Evolutionary conservation across 1,140 invertebrate species (phyloP), one percentile per base, ranked within the genome.

Genomic region (Euglossa dilemma): DNA sequence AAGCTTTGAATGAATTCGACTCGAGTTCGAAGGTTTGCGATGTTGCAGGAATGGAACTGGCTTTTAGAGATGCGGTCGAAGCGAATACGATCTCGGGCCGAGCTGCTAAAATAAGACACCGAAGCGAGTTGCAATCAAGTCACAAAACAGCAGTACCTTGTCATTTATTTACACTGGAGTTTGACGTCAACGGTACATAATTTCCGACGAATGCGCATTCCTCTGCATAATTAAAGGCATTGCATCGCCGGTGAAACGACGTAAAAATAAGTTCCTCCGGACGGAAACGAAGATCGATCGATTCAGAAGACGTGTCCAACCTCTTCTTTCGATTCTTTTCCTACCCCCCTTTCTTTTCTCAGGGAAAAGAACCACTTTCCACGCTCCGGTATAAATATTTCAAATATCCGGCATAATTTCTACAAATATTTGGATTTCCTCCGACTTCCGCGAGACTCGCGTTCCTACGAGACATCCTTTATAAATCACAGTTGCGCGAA

Each of bases 251-350:
- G 47, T 54, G 56, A 73, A 63, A 63, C 59, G 23, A 6, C 11
- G n/a, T 43, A 45, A 85, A 74, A 85, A 71, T 80, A 86, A 77
- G 28, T 50, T 25, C 14, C n/a, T 23, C 14, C 18, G 8, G 20
- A 47, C 59, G 20, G 20, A 57, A 74, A 64, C 66, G 57, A 72
- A 63, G 54, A 83, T 84, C 70, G 85, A 85, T 85, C 83, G 52
- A 59, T 25, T 52, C n/a, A 0, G 11, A 45, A 57, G 28, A 73
- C 9, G 9, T 20, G 52, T 72, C 6, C 16, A 25, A 18, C 54
- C 52, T 57, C 23, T n/a, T n/a, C 20, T 14, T 28, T 45, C 18
- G 12, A 63, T 20, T 52, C 20, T 16, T 57, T 23, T 45, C 43
- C 23, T 9, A 7, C 11, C 28, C n/a, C 6, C 56, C 36, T 1